These are phyloP conservation scores for Papilio polytes DNA, from an alignment of 1,140 invertebrate species.

Conservation along the genomic window DNA sequence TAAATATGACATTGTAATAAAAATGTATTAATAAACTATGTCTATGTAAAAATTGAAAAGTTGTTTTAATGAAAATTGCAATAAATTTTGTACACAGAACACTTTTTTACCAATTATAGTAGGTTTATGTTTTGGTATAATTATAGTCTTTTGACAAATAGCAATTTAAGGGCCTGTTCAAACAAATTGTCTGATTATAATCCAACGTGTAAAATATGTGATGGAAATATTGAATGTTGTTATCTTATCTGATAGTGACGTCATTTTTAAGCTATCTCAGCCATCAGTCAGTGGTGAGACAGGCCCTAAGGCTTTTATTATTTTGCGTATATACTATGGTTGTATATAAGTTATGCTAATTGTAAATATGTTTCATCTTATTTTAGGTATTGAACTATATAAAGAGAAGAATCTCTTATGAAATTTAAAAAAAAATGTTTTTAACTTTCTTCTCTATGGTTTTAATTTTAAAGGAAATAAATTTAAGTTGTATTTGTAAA, in stretches of 20 bases:
- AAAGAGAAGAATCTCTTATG: background rate
- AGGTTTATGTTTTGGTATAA: background rate
- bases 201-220: no score
- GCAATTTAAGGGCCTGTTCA: background rate
- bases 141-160: background rate
- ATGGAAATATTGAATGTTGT: no score
- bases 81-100: background rate
- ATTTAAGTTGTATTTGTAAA: conserved; percentile 14
- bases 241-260: no score
- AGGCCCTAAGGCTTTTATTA: background rate
- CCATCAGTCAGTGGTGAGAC: no score
- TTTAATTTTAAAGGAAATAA: background rate
- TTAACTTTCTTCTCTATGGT: background rate
- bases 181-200: no score
- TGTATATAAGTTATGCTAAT: background rate
- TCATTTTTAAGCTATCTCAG: no score
- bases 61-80: background rate
- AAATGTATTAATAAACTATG: background rate
- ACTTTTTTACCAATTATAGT: background rate
- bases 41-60: background rate
- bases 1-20: conserved; percentile 10
- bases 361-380: background rate
- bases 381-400: background rate
- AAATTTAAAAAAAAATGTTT: background rate
- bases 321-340: background rate